Base-by-base conservation (phyloP, 2,797 vertebrate species). In the Liasis olivaceus region DNA sequence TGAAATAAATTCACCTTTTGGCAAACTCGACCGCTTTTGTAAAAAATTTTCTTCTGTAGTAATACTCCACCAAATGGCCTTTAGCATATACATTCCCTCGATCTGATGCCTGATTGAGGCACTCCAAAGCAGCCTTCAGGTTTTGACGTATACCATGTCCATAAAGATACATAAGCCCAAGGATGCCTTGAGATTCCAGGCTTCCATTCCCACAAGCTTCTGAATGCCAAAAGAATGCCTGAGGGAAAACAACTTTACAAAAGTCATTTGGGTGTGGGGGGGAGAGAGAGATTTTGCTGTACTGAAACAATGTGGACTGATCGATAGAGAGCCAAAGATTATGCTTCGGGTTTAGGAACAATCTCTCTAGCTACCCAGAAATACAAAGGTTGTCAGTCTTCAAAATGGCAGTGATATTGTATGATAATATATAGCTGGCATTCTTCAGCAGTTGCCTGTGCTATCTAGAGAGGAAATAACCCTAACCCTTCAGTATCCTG, bases 191-290 rank as follows among this genome's bases (percentile, higher is more conserved):
- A 9, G 98, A 98, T 97, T 98, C 98, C 96, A 98, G 93, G 56
- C 95, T 98, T 89, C 98, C 98, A 77, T 98, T 98, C 85, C 96
- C 96, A 94, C 98, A 98, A 1, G 98, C 98, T 97, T 98, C 97
- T 0, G 98, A 98, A 95, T 98, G 98, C 98, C 98, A 98, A 72
- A 96, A 98, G 95, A 98, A 98, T 26, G 98, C 98, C 98, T 98
- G 93, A 69, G 66, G 92, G 28, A 93, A 56, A 95, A 1, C 88
- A 20, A 56, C 22, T 92, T 42, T 47, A 15, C 66, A 22, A 12
- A 87, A 24, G 24, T 86, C n/a, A 77, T 63, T 84, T 64, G 26
- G 42, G 77, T 36, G 1, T 36, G 77, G 58, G 66, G 66, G 42
- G 15, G 4, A 22, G 72, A 31, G 72, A 31, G 42, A 26, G 11